Percentiles rank a stretch among this genome's conserved stretches.
Evolutionary conservation across 2,797 vertebrate species (phyloP).

Genomic region (Etheostoma nigrum): DNA sequence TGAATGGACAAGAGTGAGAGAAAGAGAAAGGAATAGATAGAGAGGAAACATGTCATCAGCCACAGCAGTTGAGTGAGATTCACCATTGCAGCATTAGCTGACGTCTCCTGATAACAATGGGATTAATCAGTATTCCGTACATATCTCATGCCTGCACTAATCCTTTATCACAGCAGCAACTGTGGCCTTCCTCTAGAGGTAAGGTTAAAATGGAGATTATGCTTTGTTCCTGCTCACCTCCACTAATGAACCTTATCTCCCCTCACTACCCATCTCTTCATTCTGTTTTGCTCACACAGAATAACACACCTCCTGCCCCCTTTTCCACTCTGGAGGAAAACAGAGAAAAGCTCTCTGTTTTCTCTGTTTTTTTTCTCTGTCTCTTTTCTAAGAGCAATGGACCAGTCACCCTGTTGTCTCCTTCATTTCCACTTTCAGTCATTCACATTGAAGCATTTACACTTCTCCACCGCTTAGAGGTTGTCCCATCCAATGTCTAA

Average conservation of each 20-base stretch:
- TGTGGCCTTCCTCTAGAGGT: conserved; percentile 76
- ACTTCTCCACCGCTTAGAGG: conserved; percentile 18
- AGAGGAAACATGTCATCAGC: conserved; percentile 60
- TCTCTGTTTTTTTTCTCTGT: too few species aligned
- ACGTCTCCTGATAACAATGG: conserved; percentile 77
- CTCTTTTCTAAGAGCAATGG: conserved; percentile 49
- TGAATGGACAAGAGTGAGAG: conserved; percentile 48
- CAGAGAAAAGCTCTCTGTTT: conserved; percentile 52
- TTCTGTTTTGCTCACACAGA: conserved; percentile 56
- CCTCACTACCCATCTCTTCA: conserved; percentile 70
- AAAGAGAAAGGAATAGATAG: conserved; percentile 49
- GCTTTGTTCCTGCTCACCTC: conserved; percentile 75
- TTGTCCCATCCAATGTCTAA: conserved; percentile 1
- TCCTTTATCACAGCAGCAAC: conserved; percentile 76
- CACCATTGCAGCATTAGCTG: conserved; percentile 68
- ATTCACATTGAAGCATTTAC: conserved; percentile 35
- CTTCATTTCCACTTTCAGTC: conserved; percentile 54
- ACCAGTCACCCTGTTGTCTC: conserved; percentile 47
- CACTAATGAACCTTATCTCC: conserved; percentile 84
- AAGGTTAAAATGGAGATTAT: conserved; percentile 86
- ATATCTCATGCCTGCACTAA: conserved; percentile 58
- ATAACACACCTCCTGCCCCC: conserved; percentile 57
- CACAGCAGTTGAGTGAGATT: conserved; percentile 51
- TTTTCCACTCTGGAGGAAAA: conserved; percentile 47
- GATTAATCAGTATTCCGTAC: conserved; percentile 80